Percentiles rank a stretch among this genome's conserved stretches.
Conservation (phyloP, 35 echinoderm and acorn worm genomes). For the Diadema setosum region DNA sequence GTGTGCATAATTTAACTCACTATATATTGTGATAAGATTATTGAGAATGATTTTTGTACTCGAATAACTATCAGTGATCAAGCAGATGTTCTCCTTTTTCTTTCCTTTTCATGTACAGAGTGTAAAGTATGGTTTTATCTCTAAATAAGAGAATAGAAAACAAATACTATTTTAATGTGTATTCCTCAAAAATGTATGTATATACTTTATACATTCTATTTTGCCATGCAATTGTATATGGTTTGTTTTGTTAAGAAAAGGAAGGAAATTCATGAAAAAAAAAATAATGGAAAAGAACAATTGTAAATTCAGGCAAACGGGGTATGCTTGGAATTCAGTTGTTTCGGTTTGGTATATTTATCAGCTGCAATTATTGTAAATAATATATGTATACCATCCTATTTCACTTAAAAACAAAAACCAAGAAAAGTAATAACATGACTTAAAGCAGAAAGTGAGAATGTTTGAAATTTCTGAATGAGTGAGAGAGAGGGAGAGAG, state of each 20-base stretch:
- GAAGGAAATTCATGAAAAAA: neutral
- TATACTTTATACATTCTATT: slow-evolving; percentile 34
- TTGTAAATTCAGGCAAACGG: neutral
- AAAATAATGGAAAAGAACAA: neutral
- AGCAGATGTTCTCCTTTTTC: neutral
- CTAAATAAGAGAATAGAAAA: slow-evolving; percentile 5
- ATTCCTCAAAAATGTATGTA: slow-evolving; percentile 22
- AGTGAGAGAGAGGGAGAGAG: neutral
- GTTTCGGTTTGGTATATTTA: slow-evolving; percentile 8
- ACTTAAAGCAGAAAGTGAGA: no score
- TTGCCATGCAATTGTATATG: slow-evolving; percentile 32
- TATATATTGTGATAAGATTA: no score
- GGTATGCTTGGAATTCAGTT: neutral
- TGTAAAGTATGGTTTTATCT: slow-evolving; percentile 23
- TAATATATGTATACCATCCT: slow-evolving; percentile 13
- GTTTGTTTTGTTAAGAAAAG: slow-evolving; percentile 19
- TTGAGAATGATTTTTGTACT: no score
- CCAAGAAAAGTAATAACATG: neutral
- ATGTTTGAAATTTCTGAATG: no score
- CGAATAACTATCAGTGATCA: no score
- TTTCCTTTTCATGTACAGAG: neutral
- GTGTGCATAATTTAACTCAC: no score
- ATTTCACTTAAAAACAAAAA: neutral
- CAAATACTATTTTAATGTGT: slow-evolving; percentile 19
- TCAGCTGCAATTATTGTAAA: slow-evolving; percentile 30